Evolutionary conservation across 2,797 vertebrate genomes (phyloP), one percentile per base, ranked within the genome.

Genomic region (Sebastes oblongus): DNA sequence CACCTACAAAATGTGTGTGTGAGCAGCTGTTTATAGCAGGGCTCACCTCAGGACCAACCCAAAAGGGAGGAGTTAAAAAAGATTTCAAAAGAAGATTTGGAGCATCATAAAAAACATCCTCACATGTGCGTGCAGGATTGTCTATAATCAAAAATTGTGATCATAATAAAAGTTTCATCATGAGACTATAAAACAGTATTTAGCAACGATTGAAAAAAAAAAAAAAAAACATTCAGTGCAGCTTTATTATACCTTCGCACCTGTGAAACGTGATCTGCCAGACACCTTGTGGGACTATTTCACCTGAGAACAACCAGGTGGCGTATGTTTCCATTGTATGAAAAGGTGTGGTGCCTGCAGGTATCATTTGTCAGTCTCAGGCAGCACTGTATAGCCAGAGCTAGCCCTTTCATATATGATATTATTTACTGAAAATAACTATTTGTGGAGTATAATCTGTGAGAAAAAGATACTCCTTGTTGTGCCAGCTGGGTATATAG

Each of bases 241-340:
- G 8, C 22, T 60, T 39, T 14, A 25, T 82, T 25, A 42, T 42
- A 32, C 54, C 25, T 66, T 10, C 68, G 80, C 84, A 90, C 86
- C 88, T 92, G 86, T 79, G 81, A 72, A 74, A 82, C 2, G 39
- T 61, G 74, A 85, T 66, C 81, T 30, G 74, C n/a, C 65, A 24
- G 22, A 80, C 81, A 85, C 84, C 55, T 72, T 59, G 27, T 59
- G 27, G 58, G 77, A 78, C 84, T 83, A 12, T 94, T 92, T 92
- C 86, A 89, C 85, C 81, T 90, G 81, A 92, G 80, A 89, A 89
- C 94, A 96, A 94, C 67, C 94, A 96, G 95, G 92, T 95, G 96
- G 95, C 95, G 93, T 90, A 84, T 88, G 83, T 90, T 92, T 91
- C 89, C 94, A 90, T 89, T 88, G 65, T 79, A 92, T 87, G 7